phyloP scores from a whole-genome alignment of 2,113 vertebrate species.

The Merops nubicus region DNA sequence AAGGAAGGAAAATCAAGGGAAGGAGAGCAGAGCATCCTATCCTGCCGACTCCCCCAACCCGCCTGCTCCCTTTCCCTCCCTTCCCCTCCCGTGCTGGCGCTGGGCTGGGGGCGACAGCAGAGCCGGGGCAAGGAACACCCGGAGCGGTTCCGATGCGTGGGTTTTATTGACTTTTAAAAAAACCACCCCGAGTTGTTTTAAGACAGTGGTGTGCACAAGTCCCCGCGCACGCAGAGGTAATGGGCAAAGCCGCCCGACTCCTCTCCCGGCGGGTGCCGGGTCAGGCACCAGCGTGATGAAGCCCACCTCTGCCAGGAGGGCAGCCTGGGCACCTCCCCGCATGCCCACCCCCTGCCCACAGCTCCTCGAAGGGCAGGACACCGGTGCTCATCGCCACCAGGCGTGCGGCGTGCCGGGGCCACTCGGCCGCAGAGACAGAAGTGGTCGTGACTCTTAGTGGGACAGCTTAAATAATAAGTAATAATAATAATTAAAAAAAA shows the following conservation, averaged over 20 bases:
- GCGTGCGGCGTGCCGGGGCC: neutral
- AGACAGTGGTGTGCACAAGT: constrained; percentile 64
- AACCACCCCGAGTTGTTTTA: constrained; percentile 8
- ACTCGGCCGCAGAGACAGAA: neutral
- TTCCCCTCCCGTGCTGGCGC: fast-evolving
- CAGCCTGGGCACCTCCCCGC: neutral
- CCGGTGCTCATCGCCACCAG: neutral
- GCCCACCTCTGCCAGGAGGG: neutral
- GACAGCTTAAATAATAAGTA: constrained; percentile 19
- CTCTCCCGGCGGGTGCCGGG: neutral
- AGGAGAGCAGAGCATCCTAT: neutral
- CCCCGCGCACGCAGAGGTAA: neutral
- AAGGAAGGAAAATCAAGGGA: neutral
- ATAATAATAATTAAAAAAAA: neutral
- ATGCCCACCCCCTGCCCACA: neutral
- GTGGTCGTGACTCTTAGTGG: neutral
- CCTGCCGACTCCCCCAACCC: neutral
- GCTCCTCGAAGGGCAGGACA: constrained; percentile 27
- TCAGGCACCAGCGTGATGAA: neutral
- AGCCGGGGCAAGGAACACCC: neutral
- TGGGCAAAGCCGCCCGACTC: neutral
- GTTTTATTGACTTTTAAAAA: constrained; percentile 2
- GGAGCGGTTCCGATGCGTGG: neutral
- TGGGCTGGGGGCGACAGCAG: neutral
- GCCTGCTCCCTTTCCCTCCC: neutral